Evolutionary conservation across 2,888 invertebrate genomes (phyloP).

Genomic region (Andrena fulva): DNA sequence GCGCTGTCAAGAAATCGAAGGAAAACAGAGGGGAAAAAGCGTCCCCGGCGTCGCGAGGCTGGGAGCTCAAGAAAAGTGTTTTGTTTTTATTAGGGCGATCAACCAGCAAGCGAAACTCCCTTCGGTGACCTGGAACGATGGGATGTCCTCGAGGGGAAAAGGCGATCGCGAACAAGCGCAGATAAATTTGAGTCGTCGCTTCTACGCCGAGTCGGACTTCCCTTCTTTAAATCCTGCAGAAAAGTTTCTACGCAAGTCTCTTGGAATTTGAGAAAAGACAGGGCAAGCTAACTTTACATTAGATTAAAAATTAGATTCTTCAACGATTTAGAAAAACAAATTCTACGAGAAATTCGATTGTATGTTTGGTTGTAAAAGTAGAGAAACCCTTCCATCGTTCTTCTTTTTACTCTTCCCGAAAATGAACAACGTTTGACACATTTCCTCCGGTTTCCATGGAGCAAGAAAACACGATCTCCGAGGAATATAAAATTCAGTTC

Average conservation of each 20-base stretch:
- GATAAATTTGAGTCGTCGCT: background rate
- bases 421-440: too few relatives aligned
- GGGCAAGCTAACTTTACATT: too few relatives aligned
- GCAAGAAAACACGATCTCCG: background rate
- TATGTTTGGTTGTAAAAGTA: too few relatives aligned
- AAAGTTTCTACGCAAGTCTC: too few relatives aligned
- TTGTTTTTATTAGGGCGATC: background rate
- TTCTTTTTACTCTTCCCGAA: too few relatives aligned
- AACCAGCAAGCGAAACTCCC: background rate
- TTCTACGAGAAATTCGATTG: too few relatives aligned
- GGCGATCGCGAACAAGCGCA: background rate
- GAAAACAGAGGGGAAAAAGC: background rate
- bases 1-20: background rate
- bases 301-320: too few relatives aligned
- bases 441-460: background rate
- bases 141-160: background rate
- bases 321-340: too few relatives aligned
- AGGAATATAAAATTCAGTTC: slow-evolving; percentile 9
- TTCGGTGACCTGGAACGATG: background rate
- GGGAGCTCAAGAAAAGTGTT: background rate
- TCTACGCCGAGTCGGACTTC: background rate
- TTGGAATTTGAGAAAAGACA: too few relatives aligned
- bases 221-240: too few relatives aligned
- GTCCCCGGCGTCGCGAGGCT: background rate
- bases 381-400: too few relatives aligned